Evolutionary conservation across 2,797 vertebrate species (phyloP).

Genomic region (Jordanella pulchra): DNA sequence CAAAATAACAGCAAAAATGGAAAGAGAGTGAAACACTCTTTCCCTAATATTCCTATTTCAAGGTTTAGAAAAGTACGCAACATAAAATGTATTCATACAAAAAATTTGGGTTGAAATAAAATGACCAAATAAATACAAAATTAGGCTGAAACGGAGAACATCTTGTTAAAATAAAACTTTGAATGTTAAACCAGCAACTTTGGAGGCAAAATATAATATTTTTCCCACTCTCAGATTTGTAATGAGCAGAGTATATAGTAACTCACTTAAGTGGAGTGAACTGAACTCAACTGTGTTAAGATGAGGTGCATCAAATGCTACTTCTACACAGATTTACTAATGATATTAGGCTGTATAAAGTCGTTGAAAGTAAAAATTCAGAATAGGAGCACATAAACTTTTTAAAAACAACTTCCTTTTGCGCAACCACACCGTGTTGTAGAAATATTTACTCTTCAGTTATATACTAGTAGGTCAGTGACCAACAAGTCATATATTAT

Average conservation of each 20-base stretch:
- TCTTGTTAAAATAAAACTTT: conserved; percentile 4
- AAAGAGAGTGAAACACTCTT: conserved; percentile 39
- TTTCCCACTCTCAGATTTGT: neutral
- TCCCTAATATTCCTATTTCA: conserved; percentile 7
- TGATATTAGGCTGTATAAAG: neutral
- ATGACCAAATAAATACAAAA: neutral
- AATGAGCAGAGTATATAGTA: neutral
- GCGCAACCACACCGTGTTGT: no score
- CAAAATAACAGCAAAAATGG: conserved; percentile 58
- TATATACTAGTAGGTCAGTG: no score
- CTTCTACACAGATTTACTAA: neutral
- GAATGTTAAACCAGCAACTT: neutral
- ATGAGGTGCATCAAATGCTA: neutral
- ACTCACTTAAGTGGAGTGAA: neutral
- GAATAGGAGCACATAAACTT: no score
- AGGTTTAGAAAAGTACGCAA: conserved; percentile 4
- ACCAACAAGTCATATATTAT: no score
- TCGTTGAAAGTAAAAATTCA: no score
- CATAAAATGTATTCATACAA: conserved; percentile 1
- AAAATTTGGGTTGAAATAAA: neutral
- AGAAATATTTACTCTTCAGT: no score
- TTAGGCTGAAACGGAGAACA: neutral
- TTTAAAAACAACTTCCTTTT: no score
- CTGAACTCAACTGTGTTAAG: neutral
- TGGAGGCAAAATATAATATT: neutral